phyloP scores from a whole-genome alignment of 2,113 vertebrate genomes.

The Chloropsis hardwickii region DNA sequence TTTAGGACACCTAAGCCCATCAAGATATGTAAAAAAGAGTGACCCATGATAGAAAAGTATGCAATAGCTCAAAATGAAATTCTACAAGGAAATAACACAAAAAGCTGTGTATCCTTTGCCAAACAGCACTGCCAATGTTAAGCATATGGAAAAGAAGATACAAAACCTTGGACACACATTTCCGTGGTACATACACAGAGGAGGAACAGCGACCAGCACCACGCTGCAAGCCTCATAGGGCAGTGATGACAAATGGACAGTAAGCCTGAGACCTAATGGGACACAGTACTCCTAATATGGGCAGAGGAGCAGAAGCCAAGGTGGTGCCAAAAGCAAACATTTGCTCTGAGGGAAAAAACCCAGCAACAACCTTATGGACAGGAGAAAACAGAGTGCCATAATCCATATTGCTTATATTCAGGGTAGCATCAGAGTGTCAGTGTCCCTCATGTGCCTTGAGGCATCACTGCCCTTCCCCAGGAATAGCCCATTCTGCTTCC shows the following conservation, averaged over 20 bases:
- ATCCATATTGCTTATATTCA: not conserved
- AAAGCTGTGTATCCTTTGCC: not conserved
- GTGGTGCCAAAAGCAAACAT: not conserved
- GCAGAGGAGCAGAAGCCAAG: not conserved
- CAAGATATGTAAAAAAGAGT: not conserved
- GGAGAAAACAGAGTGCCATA: not conserved
- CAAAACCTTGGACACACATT: not conserved
- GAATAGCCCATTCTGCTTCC: not conserved
- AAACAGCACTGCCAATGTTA: not conserved
- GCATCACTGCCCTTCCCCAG: not conserved
- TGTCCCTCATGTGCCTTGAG: fast-evolving
- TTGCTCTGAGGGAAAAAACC: fast-evolving
- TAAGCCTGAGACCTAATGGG: not conserved
- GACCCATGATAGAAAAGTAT: not conserved
- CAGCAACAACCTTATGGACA: not conserved
- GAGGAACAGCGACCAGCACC: fast-evolving
- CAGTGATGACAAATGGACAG: not conserved
- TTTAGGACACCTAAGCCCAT: not conserved
- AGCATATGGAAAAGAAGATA: not conserved
- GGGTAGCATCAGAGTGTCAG: not conserved
- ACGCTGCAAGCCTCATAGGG: fast-evolving
- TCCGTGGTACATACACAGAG: not conserved
- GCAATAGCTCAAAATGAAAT: not conserved
- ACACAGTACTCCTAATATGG: not conserved
- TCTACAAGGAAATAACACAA: not conserved